Percentiles rank a stretch among this genome's conserved stretches.
Conservation (phyloP, 1,140 invertebrate species). For the Macrocentrus cingulum region DNA sequence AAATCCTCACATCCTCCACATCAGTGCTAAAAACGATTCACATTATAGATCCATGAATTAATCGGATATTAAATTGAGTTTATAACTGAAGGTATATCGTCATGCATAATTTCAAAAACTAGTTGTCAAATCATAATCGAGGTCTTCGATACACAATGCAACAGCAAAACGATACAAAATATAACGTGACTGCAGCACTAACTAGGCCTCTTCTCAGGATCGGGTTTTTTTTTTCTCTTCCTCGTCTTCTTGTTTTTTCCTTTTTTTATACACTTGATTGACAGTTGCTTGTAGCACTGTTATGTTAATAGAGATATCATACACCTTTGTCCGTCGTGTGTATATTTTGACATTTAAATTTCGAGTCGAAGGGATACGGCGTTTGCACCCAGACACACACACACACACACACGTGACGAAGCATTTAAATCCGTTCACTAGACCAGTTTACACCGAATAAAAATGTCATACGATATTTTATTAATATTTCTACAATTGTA, state of each 20-base stretch:
- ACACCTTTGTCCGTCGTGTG: conserved; percentile 41
- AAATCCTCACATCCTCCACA: too few relatives aligned
- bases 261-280: conserved; percentile 42
- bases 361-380: not conserved
- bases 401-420: not conserved
- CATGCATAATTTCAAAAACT: not conserved
- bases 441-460: not conserved
- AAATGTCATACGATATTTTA: not conserved
- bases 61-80: not conserved
- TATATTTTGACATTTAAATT: conserved; percentile 59
- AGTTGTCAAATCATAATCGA: conserved; percentile 11
- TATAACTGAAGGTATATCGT: not conserved
- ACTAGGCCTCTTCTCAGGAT: conserved; percentile 48
- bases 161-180: conserved; percentile 42
- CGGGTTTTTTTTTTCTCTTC: conserved; percentile 36
- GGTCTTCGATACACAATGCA: conserved; percentile 9
- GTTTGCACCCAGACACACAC: not conserved
- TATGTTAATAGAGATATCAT: conserved; percentile 58
- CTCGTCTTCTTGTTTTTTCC: not conserved
- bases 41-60: too few relatives aligned
- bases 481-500: too few relatives aligned
- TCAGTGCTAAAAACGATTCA: too few relatives aligned
- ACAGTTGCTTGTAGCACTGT: conserved; percentile 43
- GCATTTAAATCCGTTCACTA: not conserved
- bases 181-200: conserved; percentile 29